Base-by-base conservation (phyloP, 2,888 invertebrate species). In the Lissonota sp. region DNA sequence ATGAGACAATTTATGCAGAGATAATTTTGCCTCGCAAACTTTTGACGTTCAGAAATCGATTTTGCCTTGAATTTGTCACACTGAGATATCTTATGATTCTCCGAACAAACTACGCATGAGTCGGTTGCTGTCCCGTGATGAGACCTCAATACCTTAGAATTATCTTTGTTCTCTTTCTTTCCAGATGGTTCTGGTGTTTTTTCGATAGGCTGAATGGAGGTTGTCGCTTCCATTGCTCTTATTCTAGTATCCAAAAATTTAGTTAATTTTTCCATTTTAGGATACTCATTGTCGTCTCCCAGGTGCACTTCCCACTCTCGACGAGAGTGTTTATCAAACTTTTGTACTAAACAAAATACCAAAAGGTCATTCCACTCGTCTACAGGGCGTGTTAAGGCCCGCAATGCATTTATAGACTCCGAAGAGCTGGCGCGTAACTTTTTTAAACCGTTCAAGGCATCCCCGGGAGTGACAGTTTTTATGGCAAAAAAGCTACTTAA, bases 321-420 rank as follows among this genome's bases (percentile, higher is more conserved):
- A 5, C 74, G 76, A 4, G 85, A 83, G 16, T 12, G 67, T 6
- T 40, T 6, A 55, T 86, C 86, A 7, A 87, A 57, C 71, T 86
- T 85, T 7, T 64, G 70, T 7, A 79, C 51, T 6, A 86, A 82
- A 26, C 86, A 8, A 53, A 83, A 72, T 44, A 85, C 83, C 44
- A 86, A 16, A 5, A 86, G 37, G 6, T 76, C 81, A 69, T 83
- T 81, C 85, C 86, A 87, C 5, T 16, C 40, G 5, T 86, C 81
- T 10, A 82, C 81, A 14, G 55, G 55, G n/a, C 69, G 55, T 7
- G 6, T 44, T 7, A 69, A 12, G 6, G 57, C 77, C 12, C 81
- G 69, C 57, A 87, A 69, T 1, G 86, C 70, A 6, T 83, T 70
- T 39, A 84, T 44, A 10, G 87, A 84, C 58, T 84, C 84, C 37